Percentiles rank a stretch among this genome's conserved stretches.
phyloP scores from a whole-genome alignment of 2,888 invertebrate genomes.

The Pammene aurita region DNA sequence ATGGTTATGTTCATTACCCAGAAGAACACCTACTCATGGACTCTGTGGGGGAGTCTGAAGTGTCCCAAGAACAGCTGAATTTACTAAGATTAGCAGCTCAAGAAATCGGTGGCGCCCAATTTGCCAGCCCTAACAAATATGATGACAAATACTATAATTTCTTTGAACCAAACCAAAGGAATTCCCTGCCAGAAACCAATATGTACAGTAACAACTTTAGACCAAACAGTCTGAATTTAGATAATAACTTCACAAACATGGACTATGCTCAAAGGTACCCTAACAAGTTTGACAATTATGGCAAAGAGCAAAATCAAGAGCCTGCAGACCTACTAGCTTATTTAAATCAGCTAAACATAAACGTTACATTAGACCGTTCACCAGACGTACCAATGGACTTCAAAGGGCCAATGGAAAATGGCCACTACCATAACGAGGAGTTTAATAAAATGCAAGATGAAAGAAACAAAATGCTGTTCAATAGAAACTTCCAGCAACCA shows the following conservation, averaged over 20 bases:
- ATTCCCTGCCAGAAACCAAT: constrained; percentile 71
- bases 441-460: constrained; percentile 64
- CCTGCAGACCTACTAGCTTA: constrained; percentile 66
- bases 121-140: constrained; percentile 67
- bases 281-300: constrained; percentile 60
- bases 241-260: constrained; percentile 61
- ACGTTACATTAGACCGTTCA: constrained; percentile 61
- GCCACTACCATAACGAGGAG: constrained; percentile 66
- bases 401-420: constrained; percentile 70
- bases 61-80: constrained; percentile 76
- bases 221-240: constrained; percentile 73
- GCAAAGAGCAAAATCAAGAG: constrained; percentile 68
- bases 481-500: constrained; percentile 62
- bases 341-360: constrained; percentile 69
- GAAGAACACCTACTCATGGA: constrained; percentile 71
- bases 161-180: constrained; percentile 78
- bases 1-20: constrained; percentile 67
- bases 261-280: constrained; percentile 63
- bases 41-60: constrained; percentile 64
- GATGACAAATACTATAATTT: constrained; percentile 75
- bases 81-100: constrained; percentile 78
- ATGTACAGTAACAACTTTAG: constrained; percentile 67
- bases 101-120: constrained; percentile 78
- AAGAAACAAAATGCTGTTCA: constrained; percentile 67
- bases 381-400: constrained; percentile 67